phyloP scores from a whole-genome alignment of 1,140 invertebrate species.

The Drosophila athabasca region DNA sequence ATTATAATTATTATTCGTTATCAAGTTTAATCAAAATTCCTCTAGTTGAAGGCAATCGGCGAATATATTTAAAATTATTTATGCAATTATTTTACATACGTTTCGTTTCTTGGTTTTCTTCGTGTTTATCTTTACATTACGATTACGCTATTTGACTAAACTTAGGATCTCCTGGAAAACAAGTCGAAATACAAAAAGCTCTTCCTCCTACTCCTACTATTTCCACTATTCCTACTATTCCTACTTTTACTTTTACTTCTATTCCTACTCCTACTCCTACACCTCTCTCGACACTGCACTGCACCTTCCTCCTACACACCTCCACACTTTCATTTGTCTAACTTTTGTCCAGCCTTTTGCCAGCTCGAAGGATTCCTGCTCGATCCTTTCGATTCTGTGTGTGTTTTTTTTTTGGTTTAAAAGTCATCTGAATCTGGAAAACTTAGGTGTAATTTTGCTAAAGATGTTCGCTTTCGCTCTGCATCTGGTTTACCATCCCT shows the following conservation, averaged over 20 bases:
- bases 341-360: slow-evolving; percentile 20
- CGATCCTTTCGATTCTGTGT: neutral
- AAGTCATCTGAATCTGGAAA: slow-evolving; percentile 79
- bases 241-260: slow-evolving; percentile 25
- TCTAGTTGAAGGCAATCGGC: slow-evolving; percentile 84
- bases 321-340: neutral
- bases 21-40: slow-evolving; percentile 83
- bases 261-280: slow-evolving; percentile 30
- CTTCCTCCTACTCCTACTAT: slow-evolving; percentile 27
- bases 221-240: slow-evolving; percentile 15
- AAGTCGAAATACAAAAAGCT: slow-evolving; percentile 61
- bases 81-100: slow-evolving; percentile 82
- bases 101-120: slow-evolving; percentile 34
- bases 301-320: neutral
- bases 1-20: slow-evolving; percentile 60
- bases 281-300: slow-evolving; percentile 15
- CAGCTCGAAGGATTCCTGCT: slow-evolving; percentile 16
- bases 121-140: slow-evolving; percentile 35
- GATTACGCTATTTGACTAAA: slow-evolving; percentile 52
- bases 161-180: slow-evolving; percentile 63
- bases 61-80: slow-evolving; percentile 84
- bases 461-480: slow-evolving; percentile 38
- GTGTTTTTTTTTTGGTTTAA: slow-evolving; percentile 43
- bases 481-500: slow-evolving; percentile 40
- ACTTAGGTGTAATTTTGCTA: slow-evolving; percentile 78